Base-by-base conservation (phyloP, 2,888 invertebrate genomes). In the Cephus nigrinus region DNA sequence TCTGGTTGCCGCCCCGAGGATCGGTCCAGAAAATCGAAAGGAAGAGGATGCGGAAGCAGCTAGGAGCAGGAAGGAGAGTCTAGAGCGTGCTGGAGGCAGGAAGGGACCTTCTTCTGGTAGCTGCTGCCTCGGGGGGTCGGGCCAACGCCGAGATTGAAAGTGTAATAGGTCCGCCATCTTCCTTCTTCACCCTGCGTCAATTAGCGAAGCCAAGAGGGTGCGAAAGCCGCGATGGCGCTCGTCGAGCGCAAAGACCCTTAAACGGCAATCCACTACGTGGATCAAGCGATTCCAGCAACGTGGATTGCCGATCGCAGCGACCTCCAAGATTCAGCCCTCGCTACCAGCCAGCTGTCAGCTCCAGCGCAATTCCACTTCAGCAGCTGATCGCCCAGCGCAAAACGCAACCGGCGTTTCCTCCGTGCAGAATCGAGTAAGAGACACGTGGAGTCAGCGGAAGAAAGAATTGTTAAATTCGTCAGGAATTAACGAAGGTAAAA, bases 81-180 rank as follows among this genome's bases (percentile, higher is more conserved):
- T 34, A 35, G 73, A 23, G 11, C 3, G 69, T 35, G 34, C 11
- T 69, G 73, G 9, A 11, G 35, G 34, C 0, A 33, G 33, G 73
- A 35, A 33, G 34, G 74, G 35, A 15, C 35, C 74, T 33, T 69
- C 4, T 34, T 68, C 69, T 76, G 74, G 74, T 36, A 76, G 40
- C 74, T 75, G 74, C 74, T n/a, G 75, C 75, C 35, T 33, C 68
- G 75, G 75, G 74, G 74, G 76, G 36, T 23, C 34, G 68, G 55
- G 40, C 69, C 68, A 31, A 78, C 81, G 80, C 84, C 36, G 87
- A 89, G 89, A 91, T 88, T 91, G 90, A 88, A 88, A 89, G 87
- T 86, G 89, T 89, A 90, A 90, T 90, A 89, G 89, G 87, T 84
- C 87, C 87, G 90, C 90, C 91, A 91, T 91, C 89, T 91, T 91